Conservation (phyloP, 2,888 invertebrate genomes). For the Sabellastarte sp. region DNA sequence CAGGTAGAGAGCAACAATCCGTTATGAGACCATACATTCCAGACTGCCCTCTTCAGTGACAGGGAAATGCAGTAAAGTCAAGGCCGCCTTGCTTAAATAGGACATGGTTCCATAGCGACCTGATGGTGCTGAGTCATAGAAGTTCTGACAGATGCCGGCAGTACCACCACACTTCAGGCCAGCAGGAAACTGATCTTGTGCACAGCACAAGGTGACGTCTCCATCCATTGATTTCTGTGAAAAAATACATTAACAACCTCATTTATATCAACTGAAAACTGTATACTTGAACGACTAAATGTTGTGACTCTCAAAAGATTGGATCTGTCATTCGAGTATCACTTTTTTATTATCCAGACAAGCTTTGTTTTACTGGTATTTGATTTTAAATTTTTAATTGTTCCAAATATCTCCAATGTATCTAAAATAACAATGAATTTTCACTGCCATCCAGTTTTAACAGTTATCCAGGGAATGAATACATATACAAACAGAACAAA, state of each 20-base stretch:
- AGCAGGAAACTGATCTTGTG: neutral
- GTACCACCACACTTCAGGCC: constrained; percentile 76
- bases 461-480: too few species aligned
- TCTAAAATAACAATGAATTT: too few species aligned
- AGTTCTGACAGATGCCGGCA: constrained; percentile 91
- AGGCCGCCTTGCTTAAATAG: constrained; percentile 69
- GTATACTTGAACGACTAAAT: neutral
- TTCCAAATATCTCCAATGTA: too few species aligned
- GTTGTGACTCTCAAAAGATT: neutral
- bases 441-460: too few species aligned
- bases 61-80: constrained; percentile 43
- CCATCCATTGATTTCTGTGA: constrained; percentile 78
- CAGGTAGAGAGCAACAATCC: too few species aligned
- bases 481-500: too few species aligned
- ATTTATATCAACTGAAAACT: too few species aligned
- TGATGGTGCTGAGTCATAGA: constrained; percentile 97
- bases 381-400: too few species aligned
- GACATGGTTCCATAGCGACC: constrained; percentile 98
- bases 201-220: constrained; percentile 91
- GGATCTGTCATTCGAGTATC: neutral
- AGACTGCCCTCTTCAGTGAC: constrained; percentile 38
- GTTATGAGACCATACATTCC: constrained; percentile 42
- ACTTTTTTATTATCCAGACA: neutral
- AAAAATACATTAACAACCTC: neutral
- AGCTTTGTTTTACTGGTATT: too few species aligned